Conservation (phyloP, 2,113 vertebrate species). For the Syngnathoides biaculeatus region DNA sequence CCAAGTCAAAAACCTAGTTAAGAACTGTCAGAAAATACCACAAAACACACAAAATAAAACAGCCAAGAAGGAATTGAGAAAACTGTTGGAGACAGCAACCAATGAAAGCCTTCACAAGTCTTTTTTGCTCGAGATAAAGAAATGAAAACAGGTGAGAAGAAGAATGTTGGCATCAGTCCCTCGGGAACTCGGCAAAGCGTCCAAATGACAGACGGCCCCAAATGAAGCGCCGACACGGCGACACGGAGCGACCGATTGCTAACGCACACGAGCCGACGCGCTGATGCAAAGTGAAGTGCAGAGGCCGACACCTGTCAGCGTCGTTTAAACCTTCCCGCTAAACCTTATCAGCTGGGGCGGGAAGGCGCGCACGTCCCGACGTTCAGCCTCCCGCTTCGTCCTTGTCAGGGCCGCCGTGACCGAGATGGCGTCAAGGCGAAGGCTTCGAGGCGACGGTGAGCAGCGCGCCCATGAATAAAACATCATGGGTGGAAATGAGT, state of each 20-base stretch:
- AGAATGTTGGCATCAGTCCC: not conserved
- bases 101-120: not conserved
- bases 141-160: not conserved
- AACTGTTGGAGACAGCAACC: not conserved
- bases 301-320: conserved; percentile 3
- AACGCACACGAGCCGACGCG: not conserved
- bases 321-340: not conserved
- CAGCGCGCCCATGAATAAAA: not conserved
- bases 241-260: not conserved
- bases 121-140: not conserved
- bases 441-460: not conserved
- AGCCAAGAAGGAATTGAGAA: not conserved
- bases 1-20: not conserved
- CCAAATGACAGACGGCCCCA: not conserved
- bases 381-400: not conserved
- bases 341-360: not conserved
- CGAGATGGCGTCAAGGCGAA: not conserved
- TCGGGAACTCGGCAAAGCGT: not conserved
- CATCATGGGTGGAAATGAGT: not conserved
- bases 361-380: not conserved
- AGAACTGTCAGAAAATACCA: not conserved
- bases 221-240: not conserved
- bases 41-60: not conserved
- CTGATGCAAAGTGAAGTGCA: conserved; percentile 1
- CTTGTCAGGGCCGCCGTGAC: not conserved